phyloP scores from a whole-genome alignment of 2,113 vertebrate species.

The Noctilio leporinus region DNA sequence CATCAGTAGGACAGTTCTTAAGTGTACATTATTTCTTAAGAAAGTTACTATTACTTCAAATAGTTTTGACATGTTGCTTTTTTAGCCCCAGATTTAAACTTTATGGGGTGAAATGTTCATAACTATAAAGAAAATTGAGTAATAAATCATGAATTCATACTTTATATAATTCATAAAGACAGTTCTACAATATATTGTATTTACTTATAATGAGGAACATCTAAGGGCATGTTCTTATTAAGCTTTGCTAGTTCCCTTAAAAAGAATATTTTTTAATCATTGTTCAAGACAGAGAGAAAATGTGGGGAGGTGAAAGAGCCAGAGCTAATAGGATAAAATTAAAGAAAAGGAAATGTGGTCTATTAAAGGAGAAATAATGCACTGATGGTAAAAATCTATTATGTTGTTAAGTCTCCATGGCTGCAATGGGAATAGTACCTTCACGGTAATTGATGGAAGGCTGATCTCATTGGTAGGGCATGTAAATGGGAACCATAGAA shows the following conservation, averaged over 20 bases:
- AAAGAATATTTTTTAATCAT: neutral
- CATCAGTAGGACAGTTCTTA: neutral
- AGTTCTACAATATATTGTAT: neutral
- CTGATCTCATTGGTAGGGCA: neutral
- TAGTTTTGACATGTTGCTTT: neutral
- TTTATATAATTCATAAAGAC: neutral
- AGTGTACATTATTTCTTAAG: neutral
- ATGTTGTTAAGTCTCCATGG: constrained; percentile 13
- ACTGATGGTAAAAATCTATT: constrained; percentile 43
- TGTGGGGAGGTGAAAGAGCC: neutral
- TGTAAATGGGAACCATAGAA: constrained; percentile 34
- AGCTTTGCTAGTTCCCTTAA: neutral
- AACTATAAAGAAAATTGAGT: neutral
- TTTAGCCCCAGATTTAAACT: neutral
- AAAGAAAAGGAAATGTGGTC: constrained; percentile 17
- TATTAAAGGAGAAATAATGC: constrained; percentile 29
- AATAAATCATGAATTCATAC: neutral
- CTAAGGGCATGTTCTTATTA: neutral
- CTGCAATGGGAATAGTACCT: constrained; percentile 24
- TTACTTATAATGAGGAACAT: neutral
- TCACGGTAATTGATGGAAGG: constrained; percentile 44
- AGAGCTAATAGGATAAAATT: constrained; percentile 24
- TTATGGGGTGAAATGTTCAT: neutral
- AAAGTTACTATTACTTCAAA: neutral
- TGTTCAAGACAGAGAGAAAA: neutral